Conservation (phyloP, 1,140 invertebrate genomes). For the Battus philenor region DNA sequence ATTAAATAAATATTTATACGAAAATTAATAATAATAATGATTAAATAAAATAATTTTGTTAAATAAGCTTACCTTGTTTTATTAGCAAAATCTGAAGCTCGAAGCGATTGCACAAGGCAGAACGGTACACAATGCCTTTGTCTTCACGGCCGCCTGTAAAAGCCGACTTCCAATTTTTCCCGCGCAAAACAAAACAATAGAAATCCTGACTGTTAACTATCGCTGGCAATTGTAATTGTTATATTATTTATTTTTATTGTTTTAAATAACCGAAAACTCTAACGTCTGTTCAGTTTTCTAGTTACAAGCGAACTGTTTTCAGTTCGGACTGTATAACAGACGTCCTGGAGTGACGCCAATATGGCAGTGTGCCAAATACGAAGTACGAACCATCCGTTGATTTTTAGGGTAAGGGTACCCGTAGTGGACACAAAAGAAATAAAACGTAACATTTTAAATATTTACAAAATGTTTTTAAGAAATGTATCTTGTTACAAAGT, state of each 20-base stretch:
- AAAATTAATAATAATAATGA: no score
- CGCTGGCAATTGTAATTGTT: background rate
- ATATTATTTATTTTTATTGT: background rate
- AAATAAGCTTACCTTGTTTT: conserved; percentile 1
- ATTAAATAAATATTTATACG: no score
- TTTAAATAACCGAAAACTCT: conserved; percentile 1
- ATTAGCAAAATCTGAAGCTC: conserved; percentile 2
- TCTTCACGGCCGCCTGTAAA: background rate
- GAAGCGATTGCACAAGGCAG: conserved; percentile 10
- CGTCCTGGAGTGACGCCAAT: conserved; percentile 44
- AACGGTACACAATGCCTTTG: conserved; percentile 13
- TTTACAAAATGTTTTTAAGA: background rate
- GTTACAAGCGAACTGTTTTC: conserved; percentile 38
- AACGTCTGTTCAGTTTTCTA: conserved; percentile 37
- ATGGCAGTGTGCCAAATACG: conserved; percentile 60
- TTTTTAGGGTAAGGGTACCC: conserved; percentile 28
- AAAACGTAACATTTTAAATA: background rate
- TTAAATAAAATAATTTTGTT: background rate
- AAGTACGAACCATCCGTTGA: conserved; percentile 33
- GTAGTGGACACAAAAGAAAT: conserved; percentile 11
- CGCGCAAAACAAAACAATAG: background rate
- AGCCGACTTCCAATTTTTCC: background rate
- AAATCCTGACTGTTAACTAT: background rate
- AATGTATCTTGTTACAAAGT: background rate
- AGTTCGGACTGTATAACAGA: conserved; percentile 21